Base-by-base conservation (phyloP, 2,113 vertebrate species). In the Eubucco bourcierii region DNA sequence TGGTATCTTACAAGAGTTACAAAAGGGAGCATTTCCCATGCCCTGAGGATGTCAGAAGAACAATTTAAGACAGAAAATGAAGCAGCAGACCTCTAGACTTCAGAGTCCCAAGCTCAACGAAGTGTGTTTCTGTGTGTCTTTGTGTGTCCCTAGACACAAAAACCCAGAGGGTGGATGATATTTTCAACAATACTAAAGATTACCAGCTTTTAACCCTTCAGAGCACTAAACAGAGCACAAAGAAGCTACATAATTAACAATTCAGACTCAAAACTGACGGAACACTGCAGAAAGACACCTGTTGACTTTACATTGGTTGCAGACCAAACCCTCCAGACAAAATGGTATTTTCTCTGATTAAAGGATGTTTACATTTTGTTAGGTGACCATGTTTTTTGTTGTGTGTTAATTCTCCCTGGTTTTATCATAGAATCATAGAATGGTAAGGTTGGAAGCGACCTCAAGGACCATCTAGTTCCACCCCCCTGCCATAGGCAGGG, bases 351-450 rank as follows among this genome's bases (percentile, higher is more conserved):
- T 91, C 11, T 91, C 41, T 34, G 61, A 63, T 86, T 80, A 94
- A 33, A 67, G 4, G 27, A 77, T 72, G 58, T 90, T 90, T 96
- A 90, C 29, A 72, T 80, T 85, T 91, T 75, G 92, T 90, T 91
- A 50, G 24, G 39, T 72, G 81, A 41, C 20, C 16, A 17, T 37
- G 25, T 55, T 77, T 84, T 92, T 90, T 78, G 60, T 46, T 72
- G 56, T 20, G 15, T 55, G 41, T 66, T 84, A 89, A 28, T 84
- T 72, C 8, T 75, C 28, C n/a, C 65, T 72, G 16, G 65, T 81
- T 39, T 78, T 86, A 21, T 47, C 39, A 39, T 39, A 39, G 9
- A 39, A 4, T 39, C 37, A 39, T 39, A 39, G 37, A 8, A 39
- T 39, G 37, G 37, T 37, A 37, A 37, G 37, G 39, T 41, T 41